Evolutionary conservation across 2,113 vertebrate species (phyloP).

Genomic region (Proterorhinus semilunaris): DNA sequence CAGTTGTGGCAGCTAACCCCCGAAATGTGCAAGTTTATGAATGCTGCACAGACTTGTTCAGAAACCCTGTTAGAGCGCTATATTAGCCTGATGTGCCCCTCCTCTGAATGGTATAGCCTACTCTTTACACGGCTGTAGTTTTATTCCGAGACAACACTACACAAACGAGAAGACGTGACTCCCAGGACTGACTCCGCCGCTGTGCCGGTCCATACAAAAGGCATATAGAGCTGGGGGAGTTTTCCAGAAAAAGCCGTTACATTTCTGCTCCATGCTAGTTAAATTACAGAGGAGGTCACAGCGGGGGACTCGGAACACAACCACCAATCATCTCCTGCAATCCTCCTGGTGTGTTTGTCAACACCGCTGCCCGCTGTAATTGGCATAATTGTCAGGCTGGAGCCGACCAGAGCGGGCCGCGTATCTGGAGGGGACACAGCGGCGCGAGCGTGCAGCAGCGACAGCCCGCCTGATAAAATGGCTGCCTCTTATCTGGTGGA

Average conservation of each 20-base stretch:
- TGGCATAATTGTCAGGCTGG: slow-evolving; percentile 75
- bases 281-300: slow-evolving; percentile 70
- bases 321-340: slow-evolving; percentile 52
- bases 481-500: slow-evolving; percentile 78
- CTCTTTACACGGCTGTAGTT: no score
- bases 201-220: slow-evolving; percentile 51
- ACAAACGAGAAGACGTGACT: slow-evolving; percentile 46
- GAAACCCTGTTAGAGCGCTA: no score
- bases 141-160: slow-evolving; percentile 33
- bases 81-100: no score
- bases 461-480: slow-evolving; percentile 77
- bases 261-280: slow-evolving; percentile 64
- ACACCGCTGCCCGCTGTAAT: slow-evolving; percentile 70
- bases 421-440: slow-evolving; percentile 69
- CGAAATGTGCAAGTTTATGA: no score
- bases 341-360: slow-evolving; percentile 73
- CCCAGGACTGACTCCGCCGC: slow-evolving; percentile 34
- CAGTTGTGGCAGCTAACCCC: no score
- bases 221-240: slow-evolving; percentile 55
- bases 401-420: slow-evolving; percentile 57
- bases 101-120: no score
- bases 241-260: slow-evolving; percentile 59
- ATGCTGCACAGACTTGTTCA: no score
- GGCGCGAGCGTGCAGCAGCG: slow-evolving; percentile 56
- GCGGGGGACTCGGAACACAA: slow-evolving; percentile 57